Conservation (phyloP, 2,888 invertebrate species). For the Yponomeuta cagnagella region DNA sequence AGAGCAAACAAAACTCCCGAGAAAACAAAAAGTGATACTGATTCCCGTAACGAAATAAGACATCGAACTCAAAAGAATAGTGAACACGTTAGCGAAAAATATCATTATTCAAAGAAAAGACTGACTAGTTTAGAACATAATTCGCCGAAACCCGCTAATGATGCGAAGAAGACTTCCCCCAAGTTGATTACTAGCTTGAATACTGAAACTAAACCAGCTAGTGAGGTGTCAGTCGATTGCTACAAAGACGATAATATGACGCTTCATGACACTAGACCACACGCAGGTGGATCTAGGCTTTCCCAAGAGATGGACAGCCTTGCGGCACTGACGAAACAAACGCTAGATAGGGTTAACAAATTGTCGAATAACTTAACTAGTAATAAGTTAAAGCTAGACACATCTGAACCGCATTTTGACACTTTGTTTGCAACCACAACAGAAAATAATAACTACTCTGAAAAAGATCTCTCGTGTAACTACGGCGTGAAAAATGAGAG, state of each 20-base stretch:
- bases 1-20: slow-evolving; percentile 54
- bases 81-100: slow-evolving; percentile 70
- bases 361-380: slow-evolving; percentile 74
- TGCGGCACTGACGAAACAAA: slow-evolving; percentile 79
- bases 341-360: slow-evolving; percentile 80
- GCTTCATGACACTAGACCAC: slow-evolving; percentile 64
- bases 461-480: slow-evolving; percentile 43
- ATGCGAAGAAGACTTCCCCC: slow-evolving; percentile 50
- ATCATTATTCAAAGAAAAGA: slow-evolving; percentile 74
- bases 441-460: slow-evolving; percentile 40
- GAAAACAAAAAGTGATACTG: slow-evolving; percentile 59
- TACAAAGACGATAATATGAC: slow-evolving; percentile 54
- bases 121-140: slow-evolving; percentile 73
- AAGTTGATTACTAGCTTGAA: slow-evolving; percentile 52
- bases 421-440: slow-evolving; percentile 51
- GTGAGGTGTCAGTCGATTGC: slow-evolving; percentile 38
- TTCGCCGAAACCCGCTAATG: slow-evolving; percentile 59
- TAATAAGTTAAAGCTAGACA: slow-evolving; percentile 62
- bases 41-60: slow-evolving; percentile 61
- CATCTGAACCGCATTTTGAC: slow-evolving; percentile 53
- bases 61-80: slow-evolving; percentile 69
- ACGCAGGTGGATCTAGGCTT: slow-evolving; percentile 56
- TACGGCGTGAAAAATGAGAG: slow-evolving; percentile 51
- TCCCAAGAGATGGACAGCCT: slow-evolving; percentile 79
- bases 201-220: slow-evolving; percentile 38